phyloP scores from a whole-genome alignment of 2,113 vertebrate genomes.

The Ceuthmochares aereus region DNA sequence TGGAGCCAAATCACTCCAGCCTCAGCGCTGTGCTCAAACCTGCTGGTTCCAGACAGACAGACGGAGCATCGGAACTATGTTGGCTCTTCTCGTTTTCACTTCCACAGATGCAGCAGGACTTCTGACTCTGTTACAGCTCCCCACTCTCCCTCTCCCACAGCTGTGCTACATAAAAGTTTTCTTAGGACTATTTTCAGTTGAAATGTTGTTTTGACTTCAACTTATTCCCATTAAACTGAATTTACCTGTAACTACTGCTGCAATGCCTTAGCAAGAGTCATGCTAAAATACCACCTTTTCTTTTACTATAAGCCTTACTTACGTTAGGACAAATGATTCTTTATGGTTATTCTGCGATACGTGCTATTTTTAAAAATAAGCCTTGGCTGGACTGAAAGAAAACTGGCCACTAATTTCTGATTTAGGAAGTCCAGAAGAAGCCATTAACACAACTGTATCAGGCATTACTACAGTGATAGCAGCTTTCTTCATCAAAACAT shows the following conservation, averaged over 20 bases:
- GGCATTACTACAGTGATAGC: not conserved
- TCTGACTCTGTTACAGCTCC: not conserved
- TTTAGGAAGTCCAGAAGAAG: not conserved
- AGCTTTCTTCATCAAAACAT: not conserved
- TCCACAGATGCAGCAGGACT: not conserved
- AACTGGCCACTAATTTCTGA: not conserved
- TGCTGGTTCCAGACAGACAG: not conserved
- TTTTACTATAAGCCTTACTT: not conserved
- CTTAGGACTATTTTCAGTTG: not conserved
- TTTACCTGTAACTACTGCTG: not conserved
- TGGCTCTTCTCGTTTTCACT: not conserved
- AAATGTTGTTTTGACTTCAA: not conserved
- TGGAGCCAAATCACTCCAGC: not conserved
- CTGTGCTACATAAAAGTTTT: not conserved
- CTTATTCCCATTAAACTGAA: not conserved
- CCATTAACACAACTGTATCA: not conserved
- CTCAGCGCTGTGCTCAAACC: not conserved
- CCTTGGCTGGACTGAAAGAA: not conserved
- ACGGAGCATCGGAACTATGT: not conserved
- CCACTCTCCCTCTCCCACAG: not conserved
- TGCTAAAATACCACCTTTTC: not conserved
- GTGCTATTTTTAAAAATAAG: not conserved
- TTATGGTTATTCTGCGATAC: not conserved
- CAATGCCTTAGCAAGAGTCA: not conserved
- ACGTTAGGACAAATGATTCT: not conserved